Percentiles rank a stretch among this genome's conserved stretches.
These are phyloP conservation scores for Portunus trituberculatus DNA, from an alignment of 1,140 invertebrate genomes.

Conservation along the genomic window DNA sequence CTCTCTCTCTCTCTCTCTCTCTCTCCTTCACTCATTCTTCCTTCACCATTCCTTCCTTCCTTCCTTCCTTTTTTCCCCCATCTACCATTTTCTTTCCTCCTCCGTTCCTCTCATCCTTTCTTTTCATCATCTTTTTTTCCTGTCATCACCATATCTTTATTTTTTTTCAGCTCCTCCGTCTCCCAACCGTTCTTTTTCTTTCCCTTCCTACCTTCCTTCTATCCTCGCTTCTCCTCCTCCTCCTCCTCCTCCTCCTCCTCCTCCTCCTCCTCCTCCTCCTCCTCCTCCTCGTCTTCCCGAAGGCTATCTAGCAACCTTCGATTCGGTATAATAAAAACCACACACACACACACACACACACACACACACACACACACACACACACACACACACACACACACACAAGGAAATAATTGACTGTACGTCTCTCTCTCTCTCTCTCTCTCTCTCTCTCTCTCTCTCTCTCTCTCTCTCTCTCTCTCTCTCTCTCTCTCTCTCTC, in stretches of 20 bases:
- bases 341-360: not conserved
- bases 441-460: not conserved
- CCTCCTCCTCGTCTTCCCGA: not conserved
- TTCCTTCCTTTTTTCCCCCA: too few relatives aligned
- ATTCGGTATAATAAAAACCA: too few relatives aligned
- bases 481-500: not conserved
- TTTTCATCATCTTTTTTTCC: too few relatives aligned
- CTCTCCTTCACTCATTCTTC: not conserved
- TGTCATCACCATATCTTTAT: too few relatives aligned
- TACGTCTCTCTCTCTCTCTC: not conserved
- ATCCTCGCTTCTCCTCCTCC: not conserved
- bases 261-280: not conserved
- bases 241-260: not conserved
- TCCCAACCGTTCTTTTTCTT: not conserved
- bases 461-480: not conserved
- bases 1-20: conserved; percentile 23
- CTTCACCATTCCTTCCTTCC: not conserved
- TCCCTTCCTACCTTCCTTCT: not conserved
- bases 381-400: too few relatives aligned
- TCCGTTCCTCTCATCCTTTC: not conserved
- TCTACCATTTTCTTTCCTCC: too few relatives aligned
- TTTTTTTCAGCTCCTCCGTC: not conserved
- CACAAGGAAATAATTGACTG: too few relatives aligned
- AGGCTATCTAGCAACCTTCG: not conserved
- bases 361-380: not conserved